Evolutionary conservation across 2,888 invertebrate species (phyloP).

Genomic region (Epinotia demarniana): DNA sequence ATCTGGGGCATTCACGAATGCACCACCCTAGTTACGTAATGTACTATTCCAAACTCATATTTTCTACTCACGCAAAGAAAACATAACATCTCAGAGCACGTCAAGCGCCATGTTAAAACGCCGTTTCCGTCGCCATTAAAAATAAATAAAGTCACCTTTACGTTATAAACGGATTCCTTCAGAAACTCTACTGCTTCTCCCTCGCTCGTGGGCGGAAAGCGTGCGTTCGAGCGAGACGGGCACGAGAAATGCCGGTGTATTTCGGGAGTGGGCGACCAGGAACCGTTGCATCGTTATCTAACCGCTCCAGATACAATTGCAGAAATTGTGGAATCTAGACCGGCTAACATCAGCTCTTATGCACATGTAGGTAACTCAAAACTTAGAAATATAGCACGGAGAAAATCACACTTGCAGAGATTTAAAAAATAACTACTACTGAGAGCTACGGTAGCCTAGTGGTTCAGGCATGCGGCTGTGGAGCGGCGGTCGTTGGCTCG

Average conservation of each 20-base stretch:
- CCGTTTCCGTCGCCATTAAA: slow-evolving; percentile 45
- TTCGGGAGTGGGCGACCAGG: slow-evolving; percentile 37
- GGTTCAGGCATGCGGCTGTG: too few relatives aligned
- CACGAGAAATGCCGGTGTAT: slow-evolving; percentile 32
- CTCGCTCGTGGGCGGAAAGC: slow-evolving; percentile 20
- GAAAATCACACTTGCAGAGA: too few relatives aligned
- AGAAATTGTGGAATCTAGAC: slow-evolving; percentile 39
- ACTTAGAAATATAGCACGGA: too few relatives aligned
- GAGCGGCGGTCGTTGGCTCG: too few relatives aligned
- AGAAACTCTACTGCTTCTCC: slow-evolving; percentile 38
- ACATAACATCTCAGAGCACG: slow-evolving; percentile 21
- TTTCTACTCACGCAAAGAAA: slow-evolving; percentile 12
- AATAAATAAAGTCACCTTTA: slow-evolving; percentile 55
- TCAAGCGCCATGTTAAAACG: slow-evolving; percentile 17
- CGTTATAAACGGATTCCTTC: slow-evolving; percentile 53
- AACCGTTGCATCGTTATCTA: slow-evolving; percentile 40
- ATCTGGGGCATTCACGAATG: too few relatives aligned
- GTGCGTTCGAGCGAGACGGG: slow-evolving; percentile 15
- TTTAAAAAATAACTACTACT: too few relatives aligned
- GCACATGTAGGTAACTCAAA: background rate
- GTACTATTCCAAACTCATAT: slow-evolving; percentile 4
- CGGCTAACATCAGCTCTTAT: slow-evolving; percentile 9
- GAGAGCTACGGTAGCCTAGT: too few relatives aligned
- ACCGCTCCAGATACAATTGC: slow-evolving; percentile 42
- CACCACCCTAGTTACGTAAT: too few relatives aligned